Conservation (phyloP, 2,113 vertebrate genomes). For the Chamaetylas fuelleborni region DNA sequence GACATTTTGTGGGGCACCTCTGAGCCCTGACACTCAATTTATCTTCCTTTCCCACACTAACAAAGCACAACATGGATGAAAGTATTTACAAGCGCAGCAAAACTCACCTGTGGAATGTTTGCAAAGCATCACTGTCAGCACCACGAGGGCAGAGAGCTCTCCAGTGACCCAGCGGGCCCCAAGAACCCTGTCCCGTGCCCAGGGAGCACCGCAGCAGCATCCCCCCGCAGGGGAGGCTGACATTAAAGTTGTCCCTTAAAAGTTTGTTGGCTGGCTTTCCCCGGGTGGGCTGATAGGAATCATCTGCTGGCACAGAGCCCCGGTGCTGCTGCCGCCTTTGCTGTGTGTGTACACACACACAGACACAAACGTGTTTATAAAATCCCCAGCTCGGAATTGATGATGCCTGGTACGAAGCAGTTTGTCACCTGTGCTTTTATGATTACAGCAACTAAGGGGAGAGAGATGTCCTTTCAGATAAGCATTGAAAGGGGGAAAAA, state of each 20-base stretch:
- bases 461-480: constrained; percentile 79
- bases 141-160: not conserved
- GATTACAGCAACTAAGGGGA: constrained; percentile 67
- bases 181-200: not conserved
- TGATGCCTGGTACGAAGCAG: constrained; percentile 55
- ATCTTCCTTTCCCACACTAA: not conserved
- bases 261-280: not conserved
- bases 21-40: not conserved
- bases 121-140: not conserved
- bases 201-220: not conserved
- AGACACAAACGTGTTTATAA: not conserved
- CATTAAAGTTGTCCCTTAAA: constrained; percentile 7
- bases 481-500: constrained; percentile 44
- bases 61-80: not conserved
- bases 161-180: fast-evolving
- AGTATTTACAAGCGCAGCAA: not conserved
- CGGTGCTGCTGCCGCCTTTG: not conserved
- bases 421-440: constrained; percentile 78
- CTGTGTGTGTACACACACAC: not conserved
- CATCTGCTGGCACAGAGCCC: not conserved
- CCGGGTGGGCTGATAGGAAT: not conserved
- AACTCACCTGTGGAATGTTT: fast-evolving
- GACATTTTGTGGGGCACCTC: not conserved
- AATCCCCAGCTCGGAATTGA: constrained; percentile 7
- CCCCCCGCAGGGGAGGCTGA: not conserved